phyloP scores from a whole-genome alignment of 2,113 vertebrate species.

The Malurus alboscapulatus region DNA sequence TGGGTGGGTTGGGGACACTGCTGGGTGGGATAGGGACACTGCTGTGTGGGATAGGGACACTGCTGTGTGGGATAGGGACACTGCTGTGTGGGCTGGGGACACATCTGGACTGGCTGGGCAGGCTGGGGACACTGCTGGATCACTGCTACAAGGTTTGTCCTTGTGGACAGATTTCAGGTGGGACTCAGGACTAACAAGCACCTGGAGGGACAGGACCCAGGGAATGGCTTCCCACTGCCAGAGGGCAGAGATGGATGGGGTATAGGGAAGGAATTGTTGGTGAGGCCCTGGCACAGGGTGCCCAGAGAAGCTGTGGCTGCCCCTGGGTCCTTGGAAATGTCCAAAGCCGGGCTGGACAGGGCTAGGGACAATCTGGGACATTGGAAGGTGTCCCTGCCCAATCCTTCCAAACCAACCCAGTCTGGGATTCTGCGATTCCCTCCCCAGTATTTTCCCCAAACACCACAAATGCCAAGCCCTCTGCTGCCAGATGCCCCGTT shows the following conservation, averaged over 20 bases:
- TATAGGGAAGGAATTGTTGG: background rate
- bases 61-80: background rate
- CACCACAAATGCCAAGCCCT: background rate
- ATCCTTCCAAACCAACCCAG: background rate
- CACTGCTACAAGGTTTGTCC: background rate
- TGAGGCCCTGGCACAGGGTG: background rate
- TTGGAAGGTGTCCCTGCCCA: background rate
- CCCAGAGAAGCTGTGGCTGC: background rate
- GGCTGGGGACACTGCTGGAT: background rate
- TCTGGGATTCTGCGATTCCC: background rate
- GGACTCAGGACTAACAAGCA: background rate
- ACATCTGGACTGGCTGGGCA: too few species aligned
- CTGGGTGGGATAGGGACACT: too few species aligned
- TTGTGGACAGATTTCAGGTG: background rate
- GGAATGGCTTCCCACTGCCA: background rate
- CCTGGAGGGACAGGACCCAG: background rate
- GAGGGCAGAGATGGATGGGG: too few species aligned
- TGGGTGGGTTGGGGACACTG: background rate
- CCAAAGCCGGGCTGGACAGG: background rate
- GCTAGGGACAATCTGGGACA: background rate
- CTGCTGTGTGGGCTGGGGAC: background rate
- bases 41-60: too few species aligned
- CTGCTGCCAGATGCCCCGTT: fast-evolving
- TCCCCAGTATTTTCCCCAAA: background rate
- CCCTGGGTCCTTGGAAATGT: background rate